Evolutionary conservation across 2,113 vertebrate genomes (phyloP), one percentile per base, ranked within the genome.

Genomic region (Podocnemis expansa): DNA sequence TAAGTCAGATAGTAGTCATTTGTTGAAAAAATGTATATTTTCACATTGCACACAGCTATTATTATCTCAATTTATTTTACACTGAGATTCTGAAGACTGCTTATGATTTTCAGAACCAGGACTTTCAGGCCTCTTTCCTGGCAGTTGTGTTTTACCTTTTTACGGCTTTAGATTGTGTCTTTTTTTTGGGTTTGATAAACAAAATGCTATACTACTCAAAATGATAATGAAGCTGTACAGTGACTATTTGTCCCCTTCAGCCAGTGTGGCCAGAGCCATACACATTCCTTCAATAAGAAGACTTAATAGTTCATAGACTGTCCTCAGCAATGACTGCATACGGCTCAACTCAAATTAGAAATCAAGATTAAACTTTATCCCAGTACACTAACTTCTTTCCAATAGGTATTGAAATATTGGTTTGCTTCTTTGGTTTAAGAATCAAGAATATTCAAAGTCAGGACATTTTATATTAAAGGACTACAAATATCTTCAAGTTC

Each of bases 31-130:
- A 80, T 88, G 38, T 63, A 16, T 67, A 41, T 8, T 22, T 78
- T 27, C 22, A 38, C 2, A 2, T 3, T 45, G 55, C 16, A 13
- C 21, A 6, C 4, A 24, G 3, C 63, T 86, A 17, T 73, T 84
- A 85, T 43, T 86, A 84, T 16, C 78, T 84, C 91, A 1, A 34
- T 73, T 43, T 19, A 21, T 78, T 25, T 73, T 78, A 52, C 76
- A 10, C 85, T 67, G 85, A 60, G 14, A 67, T 78, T 82, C 29
- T 92, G 73, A 80, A 41, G 47, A 21, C n/a, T 60, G 45, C 41
- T 78, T 82, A 56, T 38, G 49, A 89, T 75, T 96, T 45, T 52
- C 56, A 45, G 49, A 73, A 29, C 91, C 80, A 89, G 45, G 76
- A 87, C 58, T 56, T 6, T 13, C 10, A 78, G 49, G 21, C 22